A percentile compares a stretch with the other conserved stretches of the same genome.
Conservation (phyloP, 2,888 invertebrate genomes). For the Cataglyphis altisquamis region DNA sequence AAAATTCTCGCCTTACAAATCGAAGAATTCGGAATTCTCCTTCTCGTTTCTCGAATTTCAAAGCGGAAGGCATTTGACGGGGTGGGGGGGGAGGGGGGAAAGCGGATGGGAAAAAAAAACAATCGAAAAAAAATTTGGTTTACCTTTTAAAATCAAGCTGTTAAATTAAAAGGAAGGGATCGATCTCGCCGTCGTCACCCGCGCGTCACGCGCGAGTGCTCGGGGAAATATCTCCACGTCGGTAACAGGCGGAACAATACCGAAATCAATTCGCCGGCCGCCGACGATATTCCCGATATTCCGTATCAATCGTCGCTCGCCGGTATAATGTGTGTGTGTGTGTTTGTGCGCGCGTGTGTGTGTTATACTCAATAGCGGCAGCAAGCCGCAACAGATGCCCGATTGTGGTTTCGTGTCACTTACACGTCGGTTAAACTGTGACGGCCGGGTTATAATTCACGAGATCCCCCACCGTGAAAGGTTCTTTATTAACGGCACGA, state of each 20-base stretch:
- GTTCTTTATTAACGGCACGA: constrained; percentile 53
- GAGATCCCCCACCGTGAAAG: constrained; percentile 48
- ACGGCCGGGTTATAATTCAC: constrained; percentile 55
- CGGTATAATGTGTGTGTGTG: not conserved
- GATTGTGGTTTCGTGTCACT: constrained; percentile 54
- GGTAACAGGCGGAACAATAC: constrained; percentile 37
- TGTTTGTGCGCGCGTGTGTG: no score
- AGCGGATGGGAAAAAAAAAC: no score
- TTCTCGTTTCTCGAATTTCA: not conserved
- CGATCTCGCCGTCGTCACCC: not conserved
- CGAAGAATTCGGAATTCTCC: not conserved
- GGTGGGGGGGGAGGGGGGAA: not conserved
- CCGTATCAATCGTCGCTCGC: constrained; percentile 49
- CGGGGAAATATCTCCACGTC: constrained; percentile 40
- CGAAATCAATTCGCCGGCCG: constrained; percentile 44
- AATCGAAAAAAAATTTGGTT: not conserved
- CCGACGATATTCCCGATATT: constrained; percentile 44
- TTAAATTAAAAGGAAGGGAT: not conserved
- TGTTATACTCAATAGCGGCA: constrained; percentile 36
- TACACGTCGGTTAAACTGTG: constrained; percentile 53
- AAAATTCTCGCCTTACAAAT: not conserved
- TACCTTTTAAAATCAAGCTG: not conserved
- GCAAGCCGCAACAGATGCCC: constrained; percentile 55
- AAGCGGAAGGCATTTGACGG: no score
- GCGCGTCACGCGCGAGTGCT: constrained; percentile 4